Evolutionary conservation across 2,113 vertebrate genomes (phyloP).

Genomic region (Heterotis niloticus): DNA sequence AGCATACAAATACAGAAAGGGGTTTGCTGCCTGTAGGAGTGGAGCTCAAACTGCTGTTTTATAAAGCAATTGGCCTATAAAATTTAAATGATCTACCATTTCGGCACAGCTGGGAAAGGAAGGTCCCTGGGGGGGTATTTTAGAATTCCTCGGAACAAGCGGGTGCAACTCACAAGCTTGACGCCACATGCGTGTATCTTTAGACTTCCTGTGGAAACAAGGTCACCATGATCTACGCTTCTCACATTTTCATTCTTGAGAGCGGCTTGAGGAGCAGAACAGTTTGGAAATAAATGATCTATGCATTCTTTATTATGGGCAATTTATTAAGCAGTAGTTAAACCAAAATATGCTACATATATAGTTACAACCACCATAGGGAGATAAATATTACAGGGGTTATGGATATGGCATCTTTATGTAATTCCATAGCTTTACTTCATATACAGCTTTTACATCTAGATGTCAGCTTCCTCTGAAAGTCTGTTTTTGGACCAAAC

Average conservation of each 20-base stretch:
- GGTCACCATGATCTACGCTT: neutral
- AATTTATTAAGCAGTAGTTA: conserved; percentile 63
- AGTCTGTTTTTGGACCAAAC: conserved; percentile 38
- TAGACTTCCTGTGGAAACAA: neutral
- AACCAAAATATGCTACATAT: conserved; percentile 71
- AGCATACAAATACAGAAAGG: no score
- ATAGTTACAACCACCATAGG: conserved; percentile 62
- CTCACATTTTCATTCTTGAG: neutral
- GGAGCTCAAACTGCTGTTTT: no score
- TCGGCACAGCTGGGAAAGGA: no score
- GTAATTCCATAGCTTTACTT: conserved; percentile 24
- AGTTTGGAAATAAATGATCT: conserved; percentile 34
- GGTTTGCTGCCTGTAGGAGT: no score
- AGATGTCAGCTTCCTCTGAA: conserved; percentile 38
- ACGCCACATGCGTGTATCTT: no score
- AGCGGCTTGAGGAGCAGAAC: neutral
- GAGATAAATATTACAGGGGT: conserved; percentile 52
- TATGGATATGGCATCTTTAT: conserved; percentile 47
- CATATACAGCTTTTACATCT: conserved; percentile 45
- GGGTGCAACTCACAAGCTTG: no score
- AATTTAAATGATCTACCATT: no score
- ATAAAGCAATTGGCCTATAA: no score
- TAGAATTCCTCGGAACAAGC: no score
- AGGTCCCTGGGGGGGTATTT: no score
- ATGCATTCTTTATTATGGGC: conserved; percentile 21